These are phyloP conservation scores for Albula glossodonta DNA, from an alignment of 2,113 vertebrate genomes.

Conservation along the genomic window DNA sequence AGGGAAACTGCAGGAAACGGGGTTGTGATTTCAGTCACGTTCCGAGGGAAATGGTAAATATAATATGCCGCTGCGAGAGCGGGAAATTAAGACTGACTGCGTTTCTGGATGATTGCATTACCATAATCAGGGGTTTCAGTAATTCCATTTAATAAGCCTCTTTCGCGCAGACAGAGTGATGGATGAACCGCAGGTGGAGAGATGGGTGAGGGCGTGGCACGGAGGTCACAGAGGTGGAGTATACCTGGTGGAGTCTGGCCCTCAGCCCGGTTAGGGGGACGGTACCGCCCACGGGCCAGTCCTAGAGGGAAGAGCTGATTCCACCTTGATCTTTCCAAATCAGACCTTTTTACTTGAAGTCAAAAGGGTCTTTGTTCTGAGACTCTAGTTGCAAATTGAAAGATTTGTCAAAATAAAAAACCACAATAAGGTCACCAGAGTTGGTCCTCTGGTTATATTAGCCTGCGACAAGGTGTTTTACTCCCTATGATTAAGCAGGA, in stretches of 20 bases:
- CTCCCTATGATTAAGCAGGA: neutral
- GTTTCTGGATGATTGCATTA: slow-evolving; percentile 38
- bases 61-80: slow-evolving; percentile 15
- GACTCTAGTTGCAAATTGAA: neutral
- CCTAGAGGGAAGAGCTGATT: neutral
- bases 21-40: slow-evolving; percentile 35
- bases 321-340: neutral
- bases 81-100: slow-evolving; percentile 48
- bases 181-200: slow-evolving; percentile 26
- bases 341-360: neutral
- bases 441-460: neutral
- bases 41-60: slow-evolving; percentile 19
- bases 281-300: neutral
- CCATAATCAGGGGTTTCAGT: slow-evolving; percentile 26
- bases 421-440: neutral
- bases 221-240: slow-evolving; percentile 26
- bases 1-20: neutral
- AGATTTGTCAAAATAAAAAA: neutral
- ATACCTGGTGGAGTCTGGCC: slow-evolving; percentile 12
- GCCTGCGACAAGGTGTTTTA: neutral
- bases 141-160: neutral
- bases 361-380: neutral
- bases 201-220: neutral
- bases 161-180: slow-evolving; percentile 22
- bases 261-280: too few species aligned